phyloP scores from a whole-genome alignment of 2,888 invertebrate species.

The Lysandra coridon region DNA sequence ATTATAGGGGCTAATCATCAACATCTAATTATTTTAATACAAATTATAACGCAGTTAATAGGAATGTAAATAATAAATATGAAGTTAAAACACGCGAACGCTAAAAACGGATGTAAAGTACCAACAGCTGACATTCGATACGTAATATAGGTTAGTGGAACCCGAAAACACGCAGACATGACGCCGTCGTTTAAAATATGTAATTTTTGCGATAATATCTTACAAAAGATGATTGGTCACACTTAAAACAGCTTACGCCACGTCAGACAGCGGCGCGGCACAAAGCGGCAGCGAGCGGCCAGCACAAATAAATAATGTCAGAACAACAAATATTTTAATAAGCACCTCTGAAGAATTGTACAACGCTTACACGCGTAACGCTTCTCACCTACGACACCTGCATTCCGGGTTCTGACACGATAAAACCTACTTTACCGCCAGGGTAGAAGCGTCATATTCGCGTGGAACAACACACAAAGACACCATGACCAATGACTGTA shows the following conservation, averaged over 20 bases:
- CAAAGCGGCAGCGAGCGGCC: conserved; percentile 61
- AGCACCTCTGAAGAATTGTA: conserved; percentile 74
- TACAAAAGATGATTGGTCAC: conserved; percentile 68
- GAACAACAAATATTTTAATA: conserved; percentile 81
- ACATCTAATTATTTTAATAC: neutral
- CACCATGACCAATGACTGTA: conserved; percentile 71
- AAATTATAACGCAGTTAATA: neutral
- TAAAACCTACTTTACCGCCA: conserved; percentile 42
- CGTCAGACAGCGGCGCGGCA: conserved; percentile 60
- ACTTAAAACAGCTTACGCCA: conserved; percentile 66
- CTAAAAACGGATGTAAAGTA: neutral
- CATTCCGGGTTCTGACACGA: conserved; percentile 9
- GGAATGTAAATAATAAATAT: neutral
- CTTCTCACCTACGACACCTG: conserved; percentile 45
- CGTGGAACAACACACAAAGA: conserved; percentile 49
- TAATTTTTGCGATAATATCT: conserved; percentile 57
- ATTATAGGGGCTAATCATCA: neutral
- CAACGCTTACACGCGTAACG: conserved; percentile 69
- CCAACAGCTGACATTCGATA: conserved; percentile 18
- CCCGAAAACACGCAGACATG: conserved; percentile 9
- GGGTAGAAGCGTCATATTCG: conserved; percentile 43
- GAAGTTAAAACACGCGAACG: neutral
- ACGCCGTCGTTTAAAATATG: conserved; percentile 24
- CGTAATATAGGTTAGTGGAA: conserved; percentile 25
- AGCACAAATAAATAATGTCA: conserved; percentile 77